A percentile compares a stretch with the other conserved stretches of the same genome.
Evolutionary conservation across 2,797 vertebrate species (phyloP).

Genomic region (Morelia viridis): DNA sequence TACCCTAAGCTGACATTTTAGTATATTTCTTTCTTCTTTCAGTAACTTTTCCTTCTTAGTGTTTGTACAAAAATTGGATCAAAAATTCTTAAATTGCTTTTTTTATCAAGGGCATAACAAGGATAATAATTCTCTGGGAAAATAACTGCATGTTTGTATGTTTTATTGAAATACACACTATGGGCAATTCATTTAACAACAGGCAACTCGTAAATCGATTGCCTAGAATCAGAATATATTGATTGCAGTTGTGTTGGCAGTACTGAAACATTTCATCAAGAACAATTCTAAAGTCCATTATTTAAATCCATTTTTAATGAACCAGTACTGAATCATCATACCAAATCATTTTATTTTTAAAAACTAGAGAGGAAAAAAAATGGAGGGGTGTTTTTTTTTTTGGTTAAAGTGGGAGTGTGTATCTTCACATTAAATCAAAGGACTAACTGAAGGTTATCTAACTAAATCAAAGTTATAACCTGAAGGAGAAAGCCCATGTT

Average conservation of each 20-base stretch:
- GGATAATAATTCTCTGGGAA: neutral
- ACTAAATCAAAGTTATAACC: neutral
- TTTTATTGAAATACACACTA: neutral
- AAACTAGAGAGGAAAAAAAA: neutral
- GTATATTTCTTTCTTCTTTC: neutral
- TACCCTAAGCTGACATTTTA: neutral
- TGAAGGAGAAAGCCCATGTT: neutral
- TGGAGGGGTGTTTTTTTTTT: no score
- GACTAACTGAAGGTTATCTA: neutral
- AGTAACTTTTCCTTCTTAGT: neutral
- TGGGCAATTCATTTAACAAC: neutral
- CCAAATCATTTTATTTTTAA: neutral
- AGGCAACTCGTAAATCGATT: neutral
- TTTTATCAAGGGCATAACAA: neutral
- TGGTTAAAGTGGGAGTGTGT: neutral
- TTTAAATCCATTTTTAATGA: neutral
- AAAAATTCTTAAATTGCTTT: neutral
- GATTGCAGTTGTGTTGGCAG: neutral
- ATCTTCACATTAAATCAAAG: neutral
- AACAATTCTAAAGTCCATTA: neutral
- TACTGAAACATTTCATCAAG: neutral
- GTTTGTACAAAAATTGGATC: neutral
- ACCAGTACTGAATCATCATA: neutral
- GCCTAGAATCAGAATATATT: neutral
- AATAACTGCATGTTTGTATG: neutral